phyloP scores from a whole-genome alignment of 1,140 invertebrate genomes.

The Phenacoccus solenopsis region DNA sequence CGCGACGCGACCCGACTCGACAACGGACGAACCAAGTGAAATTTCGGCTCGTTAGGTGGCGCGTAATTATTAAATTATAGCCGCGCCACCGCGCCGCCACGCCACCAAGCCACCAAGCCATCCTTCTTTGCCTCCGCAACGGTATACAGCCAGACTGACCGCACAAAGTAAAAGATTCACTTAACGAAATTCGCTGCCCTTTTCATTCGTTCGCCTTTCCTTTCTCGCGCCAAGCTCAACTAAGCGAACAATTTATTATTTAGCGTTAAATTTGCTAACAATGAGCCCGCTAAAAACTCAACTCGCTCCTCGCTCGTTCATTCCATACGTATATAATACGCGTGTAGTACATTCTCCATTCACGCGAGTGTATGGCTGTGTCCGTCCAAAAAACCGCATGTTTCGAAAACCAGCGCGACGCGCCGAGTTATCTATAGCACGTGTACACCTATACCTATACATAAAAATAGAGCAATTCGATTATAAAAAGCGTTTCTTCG shows the following conservation, averaged over 20 bases:
- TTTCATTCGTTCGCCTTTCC: neutral
- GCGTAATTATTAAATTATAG: conserved; percentile 17
- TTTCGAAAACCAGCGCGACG: too few species aligned
- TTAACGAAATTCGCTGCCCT: neutral
- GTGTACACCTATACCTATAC: too few species aligned
- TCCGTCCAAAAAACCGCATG: neutral
- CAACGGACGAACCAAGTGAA: neutral
- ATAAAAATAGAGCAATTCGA: too few species aligned
- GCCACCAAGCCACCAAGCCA: neutral
- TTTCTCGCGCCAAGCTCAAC: neutral
- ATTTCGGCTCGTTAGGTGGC: conserved; percentile 9
- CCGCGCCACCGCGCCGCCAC: neutral
- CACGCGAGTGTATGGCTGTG: neutral
- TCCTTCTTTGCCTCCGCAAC: neutral
- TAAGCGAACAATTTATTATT: neutral
- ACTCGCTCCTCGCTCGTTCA: too few species aligned
- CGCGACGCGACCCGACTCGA: too few species aligned
- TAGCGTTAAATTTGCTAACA: neutral
- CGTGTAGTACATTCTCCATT: neutral
- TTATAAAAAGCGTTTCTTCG: too few species aligned
- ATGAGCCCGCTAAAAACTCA: conserved; percentile 10
- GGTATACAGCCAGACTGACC: neutral
- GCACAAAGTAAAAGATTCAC: conserved; percentile 9
- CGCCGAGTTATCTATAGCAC: too few species aligned
- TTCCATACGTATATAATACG: too few species aligned